Evolutionary conservation across 1,140 invertebrate genomes (phyloP), one percentile per base, ranked within the genome.

Genomic region (Solenopsis fugax): DNA sequence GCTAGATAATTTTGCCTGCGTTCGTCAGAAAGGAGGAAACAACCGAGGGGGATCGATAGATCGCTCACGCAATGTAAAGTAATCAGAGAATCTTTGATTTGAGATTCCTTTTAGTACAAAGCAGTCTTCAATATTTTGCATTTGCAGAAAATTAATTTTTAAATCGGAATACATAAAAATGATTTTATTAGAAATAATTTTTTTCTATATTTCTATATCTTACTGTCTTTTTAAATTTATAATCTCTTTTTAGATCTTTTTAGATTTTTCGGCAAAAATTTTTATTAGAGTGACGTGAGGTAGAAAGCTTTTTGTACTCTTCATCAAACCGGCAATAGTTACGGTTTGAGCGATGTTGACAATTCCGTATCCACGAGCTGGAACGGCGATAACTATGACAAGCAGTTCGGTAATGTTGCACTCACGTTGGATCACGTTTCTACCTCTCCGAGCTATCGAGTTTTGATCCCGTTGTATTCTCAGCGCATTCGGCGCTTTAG

Each of bases 1-100:
- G 82, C 75, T 18, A 34, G 73, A 65, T 85, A 85, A 85, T 85
- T 77, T 85, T 64, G 21, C 48, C 6, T 48, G 34, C 48, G 37
- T 41, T 45, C 58, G 21, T 52, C 67, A 12, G 37, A 54, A 13
- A 52, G 62, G 34, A 73, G 48, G 67, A 75, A 73, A 24, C 41
- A 60, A 29, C 54, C 65, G 13, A n/a, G n/a, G 48, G 41, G 4
- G 29, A 37, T 84, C 54, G 41, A 75, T 41, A 4, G 34, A 21
- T 45, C 18, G 16, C 10, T 24, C 13, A 29, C 48, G 34, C 10
- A 56, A 48, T 41, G 18, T n/a, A 21, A 10, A 37, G 37, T 2
- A 48, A 73, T 48, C 24, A 48, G 12, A 37, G 10, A 45, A 48
- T 21, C 4, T 9, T 45, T 29, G 2, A 2, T 29, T 29, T 29